Base-by-base conservation (phyloP, 2,797 vertebrate species). In the Acropternis orthonyx region DNA sequence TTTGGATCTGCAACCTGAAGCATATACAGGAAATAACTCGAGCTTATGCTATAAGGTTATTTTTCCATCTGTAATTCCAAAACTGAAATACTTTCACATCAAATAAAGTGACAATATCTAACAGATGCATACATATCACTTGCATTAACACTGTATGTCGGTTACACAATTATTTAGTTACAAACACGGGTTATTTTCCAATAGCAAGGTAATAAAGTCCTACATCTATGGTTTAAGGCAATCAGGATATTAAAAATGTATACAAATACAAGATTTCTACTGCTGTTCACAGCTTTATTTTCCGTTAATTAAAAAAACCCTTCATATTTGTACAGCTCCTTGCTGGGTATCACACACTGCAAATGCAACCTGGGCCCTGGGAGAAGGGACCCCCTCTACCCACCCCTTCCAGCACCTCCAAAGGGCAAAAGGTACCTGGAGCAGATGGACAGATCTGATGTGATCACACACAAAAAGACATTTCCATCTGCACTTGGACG, bases 231-330 rank as follows among this genome's bases (percentile, higher is more conserved):
- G 89, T 97, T 98, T 98, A 98, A 98, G 98, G 98, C 98, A 97
- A 97, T 97, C 95, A 97, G 97, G 96, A 96, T 97, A 97, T 97
- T 95, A 96, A 97, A 97, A 95, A 94, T 82, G 95, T 94, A 97
- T 95, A 93, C 96, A 97, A 97, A 97, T 92, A 97, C 95, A 97
- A 97, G 92, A 97, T 91, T 97, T 96, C 97, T 98, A 98, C 93
- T 2, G 97, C 97, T 98, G 97, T 97, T 98, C 98, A 98, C 98
- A 98, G 98, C 97, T 98, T 98, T 79, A 95, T 97, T 97, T 97
- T 94, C 96, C 23, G 7, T 92, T 92, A 92, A 90, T 95, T 89
- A 48, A 92, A 88, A 92, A 96, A 92, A 30, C 54, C 81, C 98
- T 97, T 97, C 97, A 96, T 96, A 85, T 86, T 41, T 49, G 89